A percentile compares a stretch with the other conserved stretches of the same genome.
These are phyloP conservation scores for Dascillus cervinus DNA, from an alignment of 2,888 invertebrate species.

Conservation along the genomic window DNA sequence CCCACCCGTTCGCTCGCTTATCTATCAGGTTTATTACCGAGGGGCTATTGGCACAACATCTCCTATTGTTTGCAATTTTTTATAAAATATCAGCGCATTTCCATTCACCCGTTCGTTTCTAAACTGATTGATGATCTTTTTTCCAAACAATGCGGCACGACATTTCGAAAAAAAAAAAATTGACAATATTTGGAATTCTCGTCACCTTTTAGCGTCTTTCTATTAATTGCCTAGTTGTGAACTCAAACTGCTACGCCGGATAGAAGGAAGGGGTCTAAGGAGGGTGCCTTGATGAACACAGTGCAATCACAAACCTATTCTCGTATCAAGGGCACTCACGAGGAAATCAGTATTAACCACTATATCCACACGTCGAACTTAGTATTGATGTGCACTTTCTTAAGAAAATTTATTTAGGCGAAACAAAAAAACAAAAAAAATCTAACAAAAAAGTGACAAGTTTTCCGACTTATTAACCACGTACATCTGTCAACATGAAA, in stretches of 20 bases:
- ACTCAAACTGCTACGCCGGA: conserved; percentile 32
- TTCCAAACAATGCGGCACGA: no score
- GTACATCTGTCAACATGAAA: conserved; percentile 41
- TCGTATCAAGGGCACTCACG: conserved; percentile 37
- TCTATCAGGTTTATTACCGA: conserved; percentile 39
- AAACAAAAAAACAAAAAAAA: conserved; percentile 13
- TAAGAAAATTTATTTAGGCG: neutral
- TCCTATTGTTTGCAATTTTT: conserved; percentile 40
- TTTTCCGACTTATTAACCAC: conserved; percentile 42
- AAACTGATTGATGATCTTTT: no score
- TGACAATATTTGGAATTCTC: conserved; percentile 37
- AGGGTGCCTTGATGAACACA: conserved; percentile 40
- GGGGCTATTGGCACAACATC: conserved; percentile 39
- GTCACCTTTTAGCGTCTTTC: conserved; percentile 39
- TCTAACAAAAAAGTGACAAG: conserved; percentile 34
- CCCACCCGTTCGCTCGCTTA: conserved; percentile 35
- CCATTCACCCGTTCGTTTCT: no score
- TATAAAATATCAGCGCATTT: no score
- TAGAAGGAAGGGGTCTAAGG: conserved; percentile 20
- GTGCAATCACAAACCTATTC: conserved; percentile 41
- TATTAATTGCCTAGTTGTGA: conserved; percentile 42
- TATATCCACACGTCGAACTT: conserved; percentile 7
- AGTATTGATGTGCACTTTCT: conserved; percentile 2
- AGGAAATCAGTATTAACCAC: conserved; percentile 35
- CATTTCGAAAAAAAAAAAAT: conserved; percentile 12